Percentiles rank a stretch among this genome's conserved stretches.
These are phyloP conservation scores for Corvus cornix DNA, from an alignment of 2,113 vertebrate genomes.

Conservation along the genomic window DNA sequence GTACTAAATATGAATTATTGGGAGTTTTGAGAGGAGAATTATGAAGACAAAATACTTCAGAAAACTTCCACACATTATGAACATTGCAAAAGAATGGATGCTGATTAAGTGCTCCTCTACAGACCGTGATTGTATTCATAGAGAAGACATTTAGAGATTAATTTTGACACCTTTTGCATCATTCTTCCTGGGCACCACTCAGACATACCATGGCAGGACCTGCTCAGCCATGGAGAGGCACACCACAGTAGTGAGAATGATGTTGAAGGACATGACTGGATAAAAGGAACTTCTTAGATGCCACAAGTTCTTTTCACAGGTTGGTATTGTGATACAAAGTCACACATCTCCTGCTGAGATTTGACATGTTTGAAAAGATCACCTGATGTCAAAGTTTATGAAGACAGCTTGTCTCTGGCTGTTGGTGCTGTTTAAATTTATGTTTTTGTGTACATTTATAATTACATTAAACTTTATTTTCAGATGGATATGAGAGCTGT, in stretches of 20 bases:
- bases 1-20: not conserved
- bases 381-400: not conserved
- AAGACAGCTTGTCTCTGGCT: not conserved
- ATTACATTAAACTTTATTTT: not conserved
- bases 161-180: not conserved
- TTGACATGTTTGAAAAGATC: not conserved
- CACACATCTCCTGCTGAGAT: not conserved
- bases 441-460: not conserved
- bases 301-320: not conserved
- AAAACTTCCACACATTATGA: not conserved
- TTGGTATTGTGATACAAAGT: not conserved
- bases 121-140: not conserved
- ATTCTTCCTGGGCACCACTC: not conserved
- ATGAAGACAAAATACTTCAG: not conserved
- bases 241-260: not conserved
- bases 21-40: not conserved
- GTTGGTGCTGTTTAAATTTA: not conserved
- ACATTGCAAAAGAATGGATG: not conserved
- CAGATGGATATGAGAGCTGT: not conserved
- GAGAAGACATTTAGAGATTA: not conserved
- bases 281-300: not conserved
- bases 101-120: not conserved
- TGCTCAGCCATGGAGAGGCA: not conserved
- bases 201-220: rapidly evolving
- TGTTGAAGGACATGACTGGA: not conserved